These are phyloP conservation scores for Acleris sparsana DNA, from an alignment of 2,888 invertebrate genomes.

Conservation along the genomic window DNA sequence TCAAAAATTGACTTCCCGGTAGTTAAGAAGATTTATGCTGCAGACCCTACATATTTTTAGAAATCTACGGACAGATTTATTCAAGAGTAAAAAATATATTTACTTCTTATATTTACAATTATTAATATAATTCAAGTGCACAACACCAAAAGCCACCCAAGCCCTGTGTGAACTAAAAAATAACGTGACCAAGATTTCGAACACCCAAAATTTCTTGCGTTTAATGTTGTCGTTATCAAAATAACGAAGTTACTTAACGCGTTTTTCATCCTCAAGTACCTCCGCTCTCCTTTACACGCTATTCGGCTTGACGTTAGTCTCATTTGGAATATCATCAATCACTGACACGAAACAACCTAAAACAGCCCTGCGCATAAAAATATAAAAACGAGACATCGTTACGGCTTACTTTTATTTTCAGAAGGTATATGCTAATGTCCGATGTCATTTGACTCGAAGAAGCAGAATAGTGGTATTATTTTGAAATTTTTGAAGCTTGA, in stretches of 20 bases:
- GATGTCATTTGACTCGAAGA: slow-evolving; percentile 18
- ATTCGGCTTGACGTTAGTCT: slow-evolving; percentile 46
- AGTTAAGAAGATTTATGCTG: slow-evolving; percentile 11
- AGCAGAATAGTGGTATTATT: slow-evolving; percentile 9
- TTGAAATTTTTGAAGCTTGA: not conserved
- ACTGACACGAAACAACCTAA: slow-evolving; percentile 56
- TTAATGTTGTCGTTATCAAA: slow-evolving; percentile 21
- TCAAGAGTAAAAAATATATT: too few relatives aligned
- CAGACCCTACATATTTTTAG: too few relatives aligned
- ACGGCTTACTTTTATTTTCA: slow-evolving; percentile 56
- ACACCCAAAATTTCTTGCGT: slow-evolving; percentile 9
- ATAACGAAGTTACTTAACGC: slow-evolving; percentile 33
- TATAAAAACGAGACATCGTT: slow-evolving; percentile 52
- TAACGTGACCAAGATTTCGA: slow-evolving; percentile 11
- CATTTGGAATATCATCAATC: slow-evolving; percentile 64
- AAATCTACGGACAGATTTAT: too few relatives aligned
- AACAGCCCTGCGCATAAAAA: slow-evolving; percentile 57
- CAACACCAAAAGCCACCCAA: too few relatives aligned
- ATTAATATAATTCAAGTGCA: too few relatives aligned
- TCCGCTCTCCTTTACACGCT: slow-evolving; percentile 26
- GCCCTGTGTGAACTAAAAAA: too few relatives aligned
- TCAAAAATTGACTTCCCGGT: slow-evolving; percentile 2
- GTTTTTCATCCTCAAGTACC: slow-evolving; percentile 28
- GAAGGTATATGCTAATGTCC: slow-evolving; percentile 35
- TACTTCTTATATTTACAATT: too few relatives aligned